Evolutionary conservation across 2,888 invertebrate species (phyloP).

Genomic region (Amblyteles armatorius): DNA sequence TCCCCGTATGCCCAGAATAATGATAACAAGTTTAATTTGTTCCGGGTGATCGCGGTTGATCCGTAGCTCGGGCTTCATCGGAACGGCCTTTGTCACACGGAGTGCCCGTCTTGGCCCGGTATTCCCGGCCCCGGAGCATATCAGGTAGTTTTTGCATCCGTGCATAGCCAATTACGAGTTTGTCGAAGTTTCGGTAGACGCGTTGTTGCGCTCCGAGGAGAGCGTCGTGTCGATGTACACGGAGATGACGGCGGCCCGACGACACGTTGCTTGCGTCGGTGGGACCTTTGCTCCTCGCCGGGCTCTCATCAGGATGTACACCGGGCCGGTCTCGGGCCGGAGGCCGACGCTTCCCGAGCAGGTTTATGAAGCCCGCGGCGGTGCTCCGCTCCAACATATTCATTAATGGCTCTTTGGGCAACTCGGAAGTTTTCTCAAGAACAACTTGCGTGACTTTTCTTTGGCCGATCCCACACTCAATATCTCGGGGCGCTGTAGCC

Average conservation of each 20-base stretch:
- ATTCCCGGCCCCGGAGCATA: background rate
- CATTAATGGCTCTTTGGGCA: conserved; percentile 47
- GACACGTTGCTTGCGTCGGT: conserved; percentile 30
- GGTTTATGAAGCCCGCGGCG: background rate
- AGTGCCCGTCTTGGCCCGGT: too few species aligned
- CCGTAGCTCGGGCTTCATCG: too few species aligned
- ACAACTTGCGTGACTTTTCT: conserved; percentile 57
- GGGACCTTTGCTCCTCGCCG: conserved; percentile 37
- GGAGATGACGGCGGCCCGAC: background rate
- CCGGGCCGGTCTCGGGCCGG: conserved; percentile 18
- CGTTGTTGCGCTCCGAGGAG: conserved; percentile 26
- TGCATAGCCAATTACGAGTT: conserved; percentile 61
- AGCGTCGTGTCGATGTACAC: background rate
- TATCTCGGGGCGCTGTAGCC: background rate
- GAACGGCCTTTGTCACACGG: too few species aligned
- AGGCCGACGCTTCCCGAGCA: background rate
- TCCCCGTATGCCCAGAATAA: too few species aligned
- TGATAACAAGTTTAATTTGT: too few species aligned
- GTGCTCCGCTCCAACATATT: conserved; percentile 29
- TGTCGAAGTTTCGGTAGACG: conserved; percentile 44
- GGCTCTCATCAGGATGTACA: conserved; percentile 32
- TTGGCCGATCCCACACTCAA: background rate
- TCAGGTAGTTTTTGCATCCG: conserved; percentile 57
- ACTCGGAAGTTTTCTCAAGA: conserved; percentile 57
- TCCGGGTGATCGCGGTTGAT: too few species aligned